Base-by-base conservation (phyloP, 2,888 invertebrate species). In the Griposia aprilina region DNA sequence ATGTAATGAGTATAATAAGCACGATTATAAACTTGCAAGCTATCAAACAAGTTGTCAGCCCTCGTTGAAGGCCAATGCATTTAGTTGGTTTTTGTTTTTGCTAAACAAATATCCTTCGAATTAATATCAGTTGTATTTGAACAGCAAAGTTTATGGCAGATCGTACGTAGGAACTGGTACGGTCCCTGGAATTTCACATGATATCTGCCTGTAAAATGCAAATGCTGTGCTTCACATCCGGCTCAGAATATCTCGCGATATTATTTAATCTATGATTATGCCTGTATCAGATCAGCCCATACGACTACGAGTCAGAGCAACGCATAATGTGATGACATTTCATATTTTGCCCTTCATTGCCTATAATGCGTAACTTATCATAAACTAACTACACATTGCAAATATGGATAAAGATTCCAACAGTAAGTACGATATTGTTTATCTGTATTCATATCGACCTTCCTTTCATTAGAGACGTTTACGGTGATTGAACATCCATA, bases 221-320 rank as follows among this genome's bases (percentile, higher is more conserved):
- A 93, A 93, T 92, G 90, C 86, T 90, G 90, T 89, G 89, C 87
- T 89, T 88, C 90, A 93, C 92, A 94, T 94, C 93, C 93, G 93
- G 93, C 91, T 93, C 82, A 84, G 89, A 86, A 84, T 87, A 90
- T 91, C 90, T 90, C 88, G 88, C 88, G 89, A 91, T 84, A 87
- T 86, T 85, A 88, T 90, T 89, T 84, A 81, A 82, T 88, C 66
- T 87, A 82, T 68, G 85, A 82, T 89, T 75, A 90, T 90, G 88
- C 88, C 85, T 87, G 87, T 88, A 89, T 87, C 84, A 83, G 82
- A 85, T 82, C 76, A 69, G 82, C 63, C 59, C 63, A 62, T 26
- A 68, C 50, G 75, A 75, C 67, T 72, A 36, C 74, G 74, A 69
- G 66, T 55, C 70, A 69, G 66, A 76, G 73, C 87, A 80, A 79